These are phyloP conservation scores for Onthophagus taurus DNA, from an alignment of 1,140 invertebrate genomes.

Conservation along the genomic window DNA sequence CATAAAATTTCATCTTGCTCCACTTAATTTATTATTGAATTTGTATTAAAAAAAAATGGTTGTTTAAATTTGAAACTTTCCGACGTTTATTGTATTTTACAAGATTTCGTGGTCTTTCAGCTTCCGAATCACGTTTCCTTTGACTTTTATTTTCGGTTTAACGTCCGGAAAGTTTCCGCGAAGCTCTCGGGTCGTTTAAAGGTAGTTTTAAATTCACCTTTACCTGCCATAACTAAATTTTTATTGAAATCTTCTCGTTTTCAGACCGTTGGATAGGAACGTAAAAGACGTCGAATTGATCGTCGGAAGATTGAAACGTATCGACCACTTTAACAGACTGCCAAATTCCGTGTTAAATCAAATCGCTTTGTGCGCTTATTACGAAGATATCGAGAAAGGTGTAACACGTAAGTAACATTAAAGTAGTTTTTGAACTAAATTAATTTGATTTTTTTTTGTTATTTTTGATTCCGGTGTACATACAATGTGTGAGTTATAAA, in stretches of 20 bases:
- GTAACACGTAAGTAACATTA: slow-evolving; percentile 61
- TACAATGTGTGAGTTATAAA: slow-evolving; percentile 7
- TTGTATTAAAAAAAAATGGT: too few species aligned
- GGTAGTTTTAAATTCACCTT: neutral
- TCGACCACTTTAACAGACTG: slow-evolving; percentile 57
- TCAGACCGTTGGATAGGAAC: slow-evolving; percentile 61
- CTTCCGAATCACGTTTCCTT: too few species aligned
- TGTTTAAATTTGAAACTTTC: too few species aligned
- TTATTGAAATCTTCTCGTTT: too few species aligned
- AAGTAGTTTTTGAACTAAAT: neutral
- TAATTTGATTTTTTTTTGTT: too few species aligned
- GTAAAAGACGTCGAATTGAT: slow-evolving; percentile 60
- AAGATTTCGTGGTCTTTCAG: too few species aligned
- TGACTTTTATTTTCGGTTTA: neutral
- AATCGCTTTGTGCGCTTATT: slow-evolving; percentile 60
- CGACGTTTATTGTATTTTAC: too few species aligned
- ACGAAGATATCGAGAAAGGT: slow-evolving; percentile 69
- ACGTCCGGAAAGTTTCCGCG: neutral
- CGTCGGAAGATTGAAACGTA: slow-evolving; percentile 47
- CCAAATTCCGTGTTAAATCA: slow-evolving; percentile 63
- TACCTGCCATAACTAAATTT: neutral
- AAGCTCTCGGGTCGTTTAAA: neutral
- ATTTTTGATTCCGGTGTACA: too few species aligned
- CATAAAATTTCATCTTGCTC: too few species aligned
- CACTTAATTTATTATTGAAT: too few species aligned